Evolutionary conservation across 2,113 vertebrate genomes (phyloP), one percentile per base, ranked within the genome.

Genomic region (Oryzias melastigma): DNA sequence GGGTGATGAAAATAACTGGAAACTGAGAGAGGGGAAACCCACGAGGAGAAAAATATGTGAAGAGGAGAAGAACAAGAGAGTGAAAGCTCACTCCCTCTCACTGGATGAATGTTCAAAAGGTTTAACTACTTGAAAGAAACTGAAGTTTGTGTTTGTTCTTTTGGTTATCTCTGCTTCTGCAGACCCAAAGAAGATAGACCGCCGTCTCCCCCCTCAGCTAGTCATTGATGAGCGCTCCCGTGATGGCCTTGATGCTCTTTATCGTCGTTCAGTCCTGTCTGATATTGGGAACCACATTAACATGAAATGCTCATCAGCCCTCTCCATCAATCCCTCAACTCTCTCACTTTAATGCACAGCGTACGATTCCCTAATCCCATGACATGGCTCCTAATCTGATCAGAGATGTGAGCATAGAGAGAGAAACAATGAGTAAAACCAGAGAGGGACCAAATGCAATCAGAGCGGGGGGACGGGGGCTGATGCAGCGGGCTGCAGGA

Each of bases 371-470:
- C 70, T 87, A 83, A 89, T 86, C 80, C 85, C 65, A 46, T 71
- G 83, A 87, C 80, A 75, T 54, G 77, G 55, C 54, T 43, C 66
- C 45, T 82, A 84, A 87, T 86, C 85, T 86, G 82, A 89, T 89
- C 76, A 72, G 52, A 80, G 82, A 86, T 82, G 81, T 72, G 78
- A 86, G 68, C 29, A 58, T 7, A 54, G 71, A 61, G 60, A 65
- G 63, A 66, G 24, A 43, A 58, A 41, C 59, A 7, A 18, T 46
- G 44, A 24, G 43, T 58, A 54, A 45, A 44, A 57, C 46, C 61
- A 66, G 18, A 51, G 44, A 42, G 62, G 58, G 55, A 24, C 56
- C 50, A 52, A 59, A 78, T 63, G 41, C 25, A 72, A 72, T 68
- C 59, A 62, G 62, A 58, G 59, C 52, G 55, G 52, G 45, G 54